phyloP scores from a whole-genome alignment of 2,113 vertebrate species.

The Cyprinodon tularosa region DNA sequence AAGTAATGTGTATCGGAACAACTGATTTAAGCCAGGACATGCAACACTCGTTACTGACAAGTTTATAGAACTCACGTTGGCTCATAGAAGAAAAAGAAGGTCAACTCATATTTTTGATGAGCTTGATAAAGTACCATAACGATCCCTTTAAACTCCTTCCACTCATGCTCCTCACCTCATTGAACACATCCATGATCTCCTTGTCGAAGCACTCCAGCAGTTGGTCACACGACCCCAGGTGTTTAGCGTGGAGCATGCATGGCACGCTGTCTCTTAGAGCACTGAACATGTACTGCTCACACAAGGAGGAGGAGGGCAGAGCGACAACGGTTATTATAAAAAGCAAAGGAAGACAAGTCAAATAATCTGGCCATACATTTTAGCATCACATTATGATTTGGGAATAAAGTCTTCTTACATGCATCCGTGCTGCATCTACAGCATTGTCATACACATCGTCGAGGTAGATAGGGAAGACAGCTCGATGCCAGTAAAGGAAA shows the following conservation, averaged over 20 bases:
- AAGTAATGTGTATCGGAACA: too few relatives aligned
- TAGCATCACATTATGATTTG: neutral
- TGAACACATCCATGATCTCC: slow-evolving; percentile 95
- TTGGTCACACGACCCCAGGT: slow-evolving; percentile 89
- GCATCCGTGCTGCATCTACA: slow-evolving; percentile 92
- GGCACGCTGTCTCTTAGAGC: slow-evolving; percentile 93
- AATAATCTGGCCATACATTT: neutral
- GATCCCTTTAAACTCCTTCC: neutral
- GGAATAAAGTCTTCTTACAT: slow-evolving; percentile 79
- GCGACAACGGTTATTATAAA: neutral
- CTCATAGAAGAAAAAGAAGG: too few relatives aligned
- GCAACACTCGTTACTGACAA: too few relatives aligned
- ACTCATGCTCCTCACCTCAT: slow-evolving; percentile 81
- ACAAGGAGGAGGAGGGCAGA: neutral
- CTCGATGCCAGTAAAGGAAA: slow-evolving; percentile 97
- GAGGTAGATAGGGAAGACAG: slow-evolving; percentile 97
- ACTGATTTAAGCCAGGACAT: too few relatives aligned
- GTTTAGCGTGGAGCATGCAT: slow-evolving; percentile 90
- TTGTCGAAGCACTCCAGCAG: slow-evolving; percentile 93
- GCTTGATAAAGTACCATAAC: too few relatives aligned
- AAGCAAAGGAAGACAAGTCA: neutral
- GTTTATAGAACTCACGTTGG: too few relatives aligned
- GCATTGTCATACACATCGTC: slow-evolving; percentile 97
- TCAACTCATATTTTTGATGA: too few relatives aligned
- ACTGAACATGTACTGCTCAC: slow-evolving; percentile 94